Base-by-base conservation (phyloP, 1,140 invertebrate genomes). In the Rhopalosiphum padi region DNA sequence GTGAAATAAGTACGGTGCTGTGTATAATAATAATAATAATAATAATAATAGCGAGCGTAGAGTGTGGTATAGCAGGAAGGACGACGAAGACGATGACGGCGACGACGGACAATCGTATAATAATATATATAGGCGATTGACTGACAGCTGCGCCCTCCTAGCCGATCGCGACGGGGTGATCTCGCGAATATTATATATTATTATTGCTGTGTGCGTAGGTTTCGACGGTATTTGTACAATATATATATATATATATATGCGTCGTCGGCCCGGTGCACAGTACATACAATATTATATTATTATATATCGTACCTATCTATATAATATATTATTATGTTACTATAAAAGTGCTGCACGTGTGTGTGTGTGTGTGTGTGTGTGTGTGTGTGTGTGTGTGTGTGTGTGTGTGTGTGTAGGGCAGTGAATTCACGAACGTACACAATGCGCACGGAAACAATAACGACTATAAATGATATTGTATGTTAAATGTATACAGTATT, bases 1-100 rank as follows among this genome's bases (percentile, higher is more conserved):
- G 91, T 83, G 46, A 92, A 92, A 83, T 83, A 83, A 91, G 90
- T 43, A 55, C 51, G 55, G n/a, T 37, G 46, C 91, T 21, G 68
- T 5, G 23, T 60, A n/a, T 68, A 22, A 90, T 60, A 43, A 3
- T 15, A 60, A 90, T 41, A 43, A 3, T 15, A 60, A 90, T 41
- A 53, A 37, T 37, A 90, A 55, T 60, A 55, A 90, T 60, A 90
- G n/a, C 1, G 30, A 15, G 60, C 18, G n/a, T 68, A n/a, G 30
- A n/a, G 7, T 60, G 53, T 53, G 22, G 53, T 53, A 53, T 8
- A 21, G 55, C 8, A 9, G 7, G 7, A 9, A 8, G 25, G 23
- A 21, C 9, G 55, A 25, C 0, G 30, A 77, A 15, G 60, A 35
- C 60, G 30, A 21, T 18, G 15, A 35, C 30, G 30, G 18, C 60